Base-by-base conservation (phyloP, 1,140 invertebrate species). In the Melanaphis sacchari region DNA sequence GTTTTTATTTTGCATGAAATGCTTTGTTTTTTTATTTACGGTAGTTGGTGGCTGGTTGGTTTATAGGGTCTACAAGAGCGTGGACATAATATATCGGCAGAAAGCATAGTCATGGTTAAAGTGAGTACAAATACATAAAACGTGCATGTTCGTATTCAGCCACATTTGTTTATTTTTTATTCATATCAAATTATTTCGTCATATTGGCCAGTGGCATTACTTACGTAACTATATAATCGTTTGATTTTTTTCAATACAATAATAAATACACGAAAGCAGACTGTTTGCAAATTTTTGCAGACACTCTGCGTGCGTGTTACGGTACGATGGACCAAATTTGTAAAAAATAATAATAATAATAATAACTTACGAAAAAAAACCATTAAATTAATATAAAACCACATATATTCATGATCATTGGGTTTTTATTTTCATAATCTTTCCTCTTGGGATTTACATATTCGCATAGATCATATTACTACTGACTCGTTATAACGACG, bases 51-150 rank as follows among this genome's bases (percentile, higher is more conserved):
- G 85, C 89, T 92, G 90, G 90, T 93, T 94, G 94, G 85, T 96
- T 96, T 90, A 95, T 97, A 98, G 98, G 97, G 97, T 95, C 97
- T 98, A 95, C 97, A 98, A 96, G 97, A 97, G 95, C 97, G 96
- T 95, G 97, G 97, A 94, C 97, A 97, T 97, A 98, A 98, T 97
- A 97, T 98, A 95, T 97, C 97, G 95, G 97, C 97, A 95, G 96
- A 98, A 95, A 97, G 97, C 96, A 97, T 98, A 96, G 97, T 98
- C 95, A 97, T 97, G 95, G 96, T 98, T 94, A 98, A 98, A 97
- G 98, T 98, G 97, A 97, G 97, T 97, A 95, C 94, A 54, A n/a
- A n/a, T n/a, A 18, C 26, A 26, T 92, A 43, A 9, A 43, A 43
- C 31, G 22, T 49, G 49, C 85, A 94, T 94, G 54, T 93, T 90